These are phyloP conservation scores for Orbicella faveolata DNA, from an alignment of 64 coral and sea anemone genomes.

Conservation along the genomic window DNA sequence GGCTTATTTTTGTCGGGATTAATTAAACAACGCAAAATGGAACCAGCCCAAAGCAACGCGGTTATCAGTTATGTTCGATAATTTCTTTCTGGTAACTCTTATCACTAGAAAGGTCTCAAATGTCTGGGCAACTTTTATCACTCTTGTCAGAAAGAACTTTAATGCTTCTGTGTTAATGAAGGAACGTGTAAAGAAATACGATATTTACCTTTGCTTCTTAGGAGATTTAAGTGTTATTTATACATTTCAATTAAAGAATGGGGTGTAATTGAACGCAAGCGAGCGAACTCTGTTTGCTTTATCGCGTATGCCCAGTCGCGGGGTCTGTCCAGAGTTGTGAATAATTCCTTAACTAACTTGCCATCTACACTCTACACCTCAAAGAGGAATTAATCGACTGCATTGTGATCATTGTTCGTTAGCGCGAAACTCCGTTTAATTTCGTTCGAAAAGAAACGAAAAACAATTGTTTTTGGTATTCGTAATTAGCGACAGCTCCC, in stretches of 20 bases:
- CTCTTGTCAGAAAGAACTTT: slow-evolving; percentile 41
- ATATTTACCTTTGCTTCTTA: slow-evolving; percentile 52
- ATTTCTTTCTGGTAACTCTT: neutral
- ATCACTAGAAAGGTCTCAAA: slow-evolving; percentile 34
- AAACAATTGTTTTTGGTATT: slow-evolving; percentile 86
- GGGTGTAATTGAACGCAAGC: slow-evolving; percentile 69
- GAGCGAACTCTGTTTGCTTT: neutral
- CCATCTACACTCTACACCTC: slow-evolving; percentile 10
- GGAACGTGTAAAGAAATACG: slow-evolving; percentile 52
- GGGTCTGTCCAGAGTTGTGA: neutral
- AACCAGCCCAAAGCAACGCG: neutral
- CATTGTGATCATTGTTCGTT: slow-evolving; percentile 47
- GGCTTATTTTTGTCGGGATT: slow-evolving; percentile 48
- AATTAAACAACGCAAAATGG: slow-evolving; percentile 40
- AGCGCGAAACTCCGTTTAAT: slow-evolving; percentile 72
- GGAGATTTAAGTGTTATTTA: slow-evolving; percentile 80
- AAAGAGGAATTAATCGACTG: slow-evolving; percentile 58
- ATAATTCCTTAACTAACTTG: neutral
- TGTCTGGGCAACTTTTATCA: slow-evolving; percentile 12
- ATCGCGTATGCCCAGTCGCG: slow-evolving; percentile 15
- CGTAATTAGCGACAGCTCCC: slow-evolving; percentile 85
- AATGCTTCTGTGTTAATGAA: slow-evolving; percentile 51
- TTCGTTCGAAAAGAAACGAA: slow-evolving; percentile 69
- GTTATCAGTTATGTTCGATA: slow-evolving; percentile 22
- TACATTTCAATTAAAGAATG: slow-evolving; percentile 80